Percentiles rank a stretch among this genome's conserved stretches.
Conservation (phyloP, 2,888 invertebrate genomes). For the Watsonalla binaria region DNA sequence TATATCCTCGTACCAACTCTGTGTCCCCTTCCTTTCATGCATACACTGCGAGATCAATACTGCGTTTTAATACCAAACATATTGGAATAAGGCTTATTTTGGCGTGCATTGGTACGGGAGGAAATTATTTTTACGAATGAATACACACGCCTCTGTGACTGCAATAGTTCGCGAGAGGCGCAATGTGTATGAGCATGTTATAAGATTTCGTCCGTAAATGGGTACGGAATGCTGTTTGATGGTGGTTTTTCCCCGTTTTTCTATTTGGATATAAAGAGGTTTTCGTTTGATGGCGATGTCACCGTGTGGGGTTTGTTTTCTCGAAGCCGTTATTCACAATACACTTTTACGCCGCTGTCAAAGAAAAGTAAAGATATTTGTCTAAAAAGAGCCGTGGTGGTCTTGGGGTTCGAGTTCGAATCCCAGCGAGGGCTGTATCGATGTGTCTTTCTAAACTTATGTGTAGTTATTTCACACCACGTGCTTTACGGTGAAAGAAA, state of each 20-base stretch:
- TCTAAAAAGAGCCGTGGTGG: too few relatives aligned
- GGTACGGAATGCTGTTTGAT: not conserved
- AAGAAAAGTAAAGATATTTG: too few relatives aligned
- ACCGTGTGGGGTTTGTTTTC: too few relatives aligned
- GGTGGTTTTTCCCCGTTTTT: not conserved
- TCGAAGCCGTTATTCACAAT: too few relatives aligned
- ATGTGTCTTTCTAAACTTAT: too few relatives aligned
- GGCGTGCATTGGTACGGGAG: conserved; percentile 15
- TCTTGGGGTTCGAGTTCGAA: too few relatives aligned
- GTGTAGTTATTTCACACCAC: too few relatives aligned
- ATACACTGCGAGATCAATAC: not conserved
- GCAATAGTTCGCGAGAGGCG: conserved; percentile 27
- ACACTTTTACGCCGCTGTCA: too few relatives aligned
- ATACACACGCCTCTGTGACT: conserved; percentile 26
- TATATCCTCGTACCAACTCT: conserved; percentile 8
- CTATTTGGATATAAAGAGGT: not conserved
- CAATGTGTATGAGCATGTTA: conserved; percentile 28
- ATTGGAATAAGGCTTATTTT: not conserved
- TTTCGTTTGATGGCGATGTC: not conserved
- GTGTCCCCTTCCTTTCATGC: not conserved
- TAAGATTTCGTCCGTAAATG: conserved; percentile 5
- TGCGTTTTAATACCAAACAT: not conserved
- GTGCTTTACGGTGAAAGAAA: too few relatives aligned
- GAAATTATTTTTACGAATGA: conserved; percentile 46
- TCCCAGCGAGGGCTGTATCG: too few relatives aligned